phyloP scores from a whole-genome alignment of 2,888 invertebrate genomes.

The Operophtera brumata region DNA sequence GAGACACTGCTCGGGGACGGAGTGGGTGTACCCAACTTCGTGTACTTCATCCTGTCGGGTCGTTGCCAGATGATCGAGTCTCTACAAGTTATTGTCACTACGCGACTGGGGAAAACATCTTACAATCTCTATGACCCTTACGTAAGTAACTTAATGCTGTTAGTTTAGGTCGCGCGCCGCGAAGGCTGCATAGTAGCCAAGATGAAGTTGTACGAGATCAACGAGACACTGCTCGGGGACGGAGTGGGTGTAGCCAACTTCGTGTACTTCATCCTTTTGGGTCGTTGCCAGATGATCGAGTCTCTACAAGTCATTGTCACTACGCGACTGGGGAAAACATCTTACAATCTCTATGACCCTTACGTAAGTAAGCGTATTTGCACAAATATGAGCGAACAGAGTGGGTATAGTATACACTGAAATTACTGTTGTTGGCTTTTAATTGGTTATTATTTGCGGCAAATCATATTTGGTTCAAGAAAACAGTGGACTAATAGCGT shows the following conservation, averaged over 20 bases:
- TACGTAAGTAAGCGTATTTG: slow-evolving; percentile 49
- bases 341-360: slow-evolving; percentile 73
- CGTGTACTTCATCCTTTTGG: slow-evolving; percentile 81
- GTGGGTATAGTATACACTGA: too few species aligned
- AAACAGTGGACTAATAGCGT: too few species aligned
- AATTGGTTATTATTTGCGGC: too few species aligned
- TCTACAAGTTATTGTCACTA: slow-evolving; percentile 64
- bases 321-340: slow-evolving; percentile 53
- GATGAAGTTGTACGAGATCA: slow-evolving; percentile 76
- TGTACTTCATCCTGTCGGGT: slow-evolving; percentile 82
- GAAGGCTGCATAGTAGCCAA: slow-evolving; percentile 85
- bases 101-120: slow-evolving; percentile 54
- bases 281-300: slow-evolving; percentile 82
- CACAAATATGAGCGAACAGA: too few species aligned
- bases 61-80: slow-evolving; percentile 82
- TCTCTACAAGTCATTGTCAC: slow-evolving; percentile 70
- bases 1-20: slow-evolving; percentile 80
- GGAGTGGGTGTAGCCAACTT: slow-evolving; percentile 70
- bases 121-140: too few species aligned
- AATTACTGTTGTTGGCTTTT: too few species aligned
- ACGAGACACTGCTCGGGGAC: slow-evolving; percentile 80
- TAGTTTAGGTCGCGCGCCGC: slow-evolving; percentile 79
- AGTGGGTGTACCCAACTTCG: slow-evolving; percentile 67
- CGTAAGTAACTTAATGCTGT: too few species aligned
- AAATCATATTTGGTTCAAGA: too few species aligned